These are phyloP conservation scores for Laupala kohalensis DNA, from an alignment of 1,140 invertebrate species.

Conservation along the genomic window DNA sequence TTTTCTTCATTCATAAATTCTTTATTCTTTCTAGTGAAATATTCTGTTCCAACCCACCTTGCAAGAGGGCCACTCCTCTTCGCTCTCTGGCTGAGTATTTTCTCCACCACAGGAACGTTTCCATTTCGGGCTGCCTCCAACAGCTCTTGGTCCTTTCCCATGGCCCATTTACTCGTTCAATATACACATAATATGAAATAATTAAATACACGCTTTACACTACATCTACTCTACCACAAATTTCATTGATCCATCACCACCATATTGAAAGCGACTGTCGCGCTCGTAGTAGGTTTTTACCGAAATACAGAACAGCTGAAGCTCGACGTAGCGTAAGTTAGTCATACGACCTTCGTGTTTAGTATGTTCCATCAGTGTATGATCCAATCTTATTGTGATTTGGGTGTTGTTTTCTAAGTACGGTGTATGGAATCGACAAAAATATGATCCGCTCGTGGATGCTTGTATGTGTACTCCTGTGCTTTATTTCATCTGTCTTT, in stretches of 20 bases:
- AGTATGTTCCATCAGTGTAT: background rate
- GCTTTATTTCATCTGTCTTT: background rate
- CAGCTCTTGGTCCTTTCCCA: slow-evolving; percentile 94
- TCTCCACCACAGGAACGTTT: slow-evolving; percentile 76
- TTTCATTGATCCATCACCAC: slow-evolving; percentile 61
- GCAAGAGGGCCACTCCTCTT: slow-evolving; percentile 85
- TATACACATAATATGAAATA: slow-evolving; percentile 29
- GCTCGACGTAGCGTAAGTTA: background rate
- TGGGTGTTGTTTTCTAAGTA: background rate
- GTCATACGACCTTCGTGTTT: background rate
- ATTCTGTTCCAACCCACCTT: slow-evolving; percentile 47
- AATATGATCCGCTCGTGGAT: no score
- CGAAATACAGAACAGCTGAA: slow-evolving; percentile 13
- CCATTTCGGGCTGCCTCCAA: slow-evolving; percentile 88
- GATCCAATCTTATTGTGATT: no score
- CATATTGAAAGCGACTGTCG: slow-evolving; percentile 43
- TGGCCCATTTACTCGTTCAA: slow-evolving; percentile 46
- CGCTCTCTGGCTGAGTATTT: slow-evolving; percentile 75
- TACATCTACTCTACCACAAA: slow-evolving; percentile 41
- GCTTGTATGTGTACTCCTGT: background rate
- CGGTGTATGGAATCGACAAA: no score
- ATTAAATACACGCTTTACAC: slow-evolving; percentile 41
- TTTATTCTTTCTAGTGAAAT: no score
- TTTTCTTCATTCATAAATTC: no score
- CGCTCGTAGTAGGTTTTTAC: slow-evolving; percentile 34